Evolutionary conservation across 2,113 vertebrate genomes (phyloP).

Genomic region (Phrynocephalus versicolor): DNA sequence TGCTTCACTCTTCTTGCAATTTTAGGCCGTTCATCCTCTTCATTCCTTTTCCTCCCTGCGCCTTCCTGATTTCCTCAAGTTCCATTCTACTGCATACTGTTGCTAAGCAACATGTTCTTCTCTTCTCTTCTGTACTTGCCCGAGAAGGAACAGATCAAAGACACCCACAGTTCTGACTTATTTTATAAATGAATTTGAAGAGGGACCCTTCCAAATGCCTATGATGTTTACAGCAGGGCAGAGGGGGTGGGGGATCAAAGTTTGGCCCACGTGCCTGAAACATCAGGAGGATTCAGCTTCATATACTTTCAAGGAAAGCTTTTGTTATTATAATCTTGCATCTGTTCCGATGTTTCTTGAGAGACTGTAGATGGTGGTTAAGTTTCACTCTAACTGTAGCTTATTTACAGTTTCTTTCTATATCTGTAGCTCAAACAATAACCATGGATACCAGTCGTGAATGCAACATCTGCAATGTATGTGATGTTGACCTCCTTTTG

Average conservation of each 20-base stretch:
- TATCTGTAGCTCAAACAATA: constrained; percentile 1
- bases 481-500: neutral
- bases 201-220: constrained; percentile 47
- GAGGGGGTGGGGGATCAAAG: constrained; percentile 27
- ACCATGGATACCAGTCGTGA: neutral
- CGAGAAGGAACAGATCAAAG: constrained; percentile 69
- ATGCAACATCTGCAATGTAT: neutral
- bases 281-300: constrained; percentile 31
- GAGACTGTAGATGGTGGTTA: constrained; percentile 32
- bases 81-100: constrained; percentile 55
- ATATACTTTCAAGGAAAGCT: neutral
- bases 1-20: constrained; percentile 51
- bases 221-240: neutral
- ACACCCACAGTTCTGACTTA: constrained; percentile 68
- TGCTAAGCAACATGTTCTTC: constrained; percentile 76
- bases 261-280: constrained; percentile 35
- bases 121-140: constrained; percentile 64
- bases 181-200: constrained; percentile 67
- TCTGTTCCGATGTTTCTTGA: neutral
- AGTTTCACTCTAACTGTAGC: constrained; percentile 3
- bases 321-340: constrained; percentile 14
- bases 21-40: constrained; percentile 64
- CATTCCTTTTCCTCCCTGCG: neutral
- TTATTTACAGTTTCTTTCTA: neutral
- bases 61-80: constrained; percentile 52